phyloP scores from a whole-genome alignment of 2,113 vertebrate species.

The Synodontis membranacea region DNA sequence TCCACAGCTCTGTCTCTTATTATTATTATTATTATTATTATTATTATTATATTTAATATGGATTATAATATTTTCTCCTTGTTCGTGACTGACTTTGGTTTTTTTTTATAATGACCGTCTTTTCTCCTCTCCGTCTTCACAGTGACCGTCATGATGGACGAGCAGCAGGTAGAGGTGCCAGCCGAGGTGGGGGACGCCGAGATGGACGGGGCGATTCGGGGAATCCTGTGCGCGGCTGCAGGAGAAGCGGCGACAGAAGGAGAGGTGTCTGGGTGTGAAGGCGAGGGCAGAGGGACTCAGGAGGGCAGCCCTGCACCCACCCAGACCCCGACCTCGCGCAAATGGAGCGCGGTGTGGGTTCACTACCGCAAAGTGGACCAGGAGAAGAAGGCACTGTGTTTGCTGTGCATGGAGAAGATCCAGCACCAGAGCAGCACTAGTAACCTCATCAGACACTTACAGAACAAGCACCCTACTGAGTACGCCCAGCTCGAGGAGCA shows the following conservation, averaged over 20 bases:
- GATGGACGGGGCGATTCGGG: constrained; percentile 43
- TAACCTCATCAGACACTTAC: constrained; percentile 68
- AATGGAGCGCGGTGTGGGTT: constrained; percentile 67
- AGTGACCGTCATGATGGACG: constrained; percentile 57
- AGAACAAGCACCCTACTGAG: constrained; percentile 64
- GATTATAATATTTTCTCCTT: background rate
- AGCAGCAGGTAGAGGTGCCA: constrained; percentile 54
- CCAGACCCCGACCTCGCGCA: constrained; percentile 6
- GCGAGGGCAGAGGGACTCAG: background rate
- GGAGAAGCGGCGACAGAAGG: constrained; percentile 37
- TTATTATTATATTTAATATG: background rate
- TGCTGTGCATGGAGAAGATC: constrained; percentile 67
- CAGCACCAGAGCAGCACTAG: constrained; percentile 64
- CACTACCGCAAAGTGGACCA: constrained; percentile 61
- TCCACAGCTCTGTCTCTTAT: background rate
- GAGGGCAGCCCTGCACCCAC: background rate
- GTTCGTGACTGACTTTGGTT: background rate
- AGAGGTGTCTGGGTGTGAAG: constrained; percentile 31
- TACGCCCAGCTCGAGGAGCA: constrained; percentile 46
- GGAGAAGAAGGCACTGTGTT: constrained; percentile 59
- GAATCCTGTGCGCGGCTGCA: constrained; percentile 45
- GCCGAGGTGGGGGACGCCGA: constrained; percentile 42
- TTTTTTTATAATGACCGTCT: background rate
- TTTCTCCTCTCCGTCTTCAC: constrained; percentile 11
- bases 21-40: background rate